These are phyloP conservation scores for Philereme transversata DNA, from an alignment of 2,888 invertebrate genomes.

Conservation along the genomic window DNA sequence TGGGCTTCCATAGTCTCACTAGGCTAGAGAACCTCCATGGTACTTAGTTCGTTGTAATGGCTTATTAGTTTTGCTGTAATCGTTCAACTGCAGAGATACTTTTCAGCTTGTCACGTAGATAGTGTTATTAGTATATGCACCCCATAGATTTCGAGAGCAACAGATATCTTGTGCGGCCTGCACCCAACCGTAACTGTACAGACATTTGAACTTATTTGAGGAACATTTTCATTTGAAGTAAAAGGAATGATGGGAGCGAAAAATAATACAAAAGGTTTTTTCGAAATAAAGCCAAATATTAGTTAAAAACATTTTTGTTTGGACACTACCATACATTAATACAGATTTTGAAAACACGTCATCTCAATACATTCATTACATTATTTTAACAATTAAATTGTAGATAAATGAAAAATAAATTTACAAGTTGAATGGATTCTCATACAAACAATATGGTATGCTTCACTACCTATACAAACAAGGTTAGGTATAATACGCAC, in stretches of 20 bases:
- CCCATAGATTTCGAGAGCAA: too few species aligned
- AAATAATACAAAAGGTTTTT: slow-evolving; percentile 35
- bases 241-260: slow-evolving; percentile 1
- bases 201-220: too few species aligned
- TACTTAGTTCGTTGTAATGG: too few species aligned
- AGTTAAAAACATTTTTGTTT: slow-evolving; percentile 41
- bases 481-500: neutral
- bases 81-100: too few species aligned
- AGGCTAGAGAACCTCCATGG: too few species aligned
- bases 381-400: slow-evolving; percentile 31
- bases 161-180: too few species aligned
- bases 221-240: neutral
- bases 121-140: too few species aligned
- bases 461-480: slow-evolving; percentile 23
- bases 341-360: slow-evolving; percentile 39
- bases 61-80: too few species aligned
- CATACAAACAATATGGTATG: slow-evolving; percentile 27
- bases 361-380: slow-evolving; percentile 27
- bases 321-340: slow-evolving; percentile 38
- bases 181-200: too few species aligned
- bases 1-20: too few species aligned
- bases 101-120: too few species aligned
- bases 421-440: slow-evolving; percentile 24
- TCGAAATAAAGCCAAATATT: slow-evolving; percentile 41
- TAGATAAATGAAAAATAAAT: slow-evolving; percentile 26